phyloP scores from a whole-genome alignment of 2,888 invertebrate genomes.

The Trachelus tabidus region DNA sequence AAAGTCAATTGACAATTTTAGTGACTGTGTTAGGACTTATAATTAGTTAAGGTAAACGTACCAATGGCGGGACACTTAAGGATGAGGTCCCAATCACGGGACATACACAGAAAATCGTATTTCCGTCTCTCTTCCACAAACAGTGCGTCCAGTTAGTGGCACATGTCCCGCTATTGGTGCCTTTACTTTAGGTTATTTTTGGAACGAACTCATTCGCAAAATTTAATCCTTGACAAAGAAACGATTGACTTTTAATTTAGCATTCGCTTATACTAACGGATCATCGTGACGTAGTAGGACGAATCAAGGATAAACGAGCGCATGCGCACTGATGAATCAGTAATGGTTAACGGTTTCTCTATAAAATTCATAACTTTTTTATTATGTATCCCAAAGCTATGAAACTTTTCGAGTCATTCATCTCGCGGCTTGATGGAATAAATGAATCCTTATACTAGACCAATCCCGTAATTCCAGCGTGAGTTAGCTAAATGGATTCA shows the following conservation, averaged over 20 bases:
- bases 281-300: neutral
- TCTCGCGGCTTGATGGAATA: neutral
- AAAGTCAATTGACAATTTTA: neutral
- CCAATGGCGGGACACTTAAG: no score
- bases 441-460: neutral
- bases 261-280: neutral
- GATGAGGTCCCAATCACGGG: no score
- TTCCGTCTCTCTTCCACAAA: no score
- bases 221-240: neutral
- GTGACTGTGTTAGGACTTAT: neutral
- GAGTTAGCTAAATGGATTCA: neutral
- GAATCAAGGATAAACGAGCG: neutral
- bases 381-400: neutral
- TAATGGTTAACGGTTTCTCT: neutral
- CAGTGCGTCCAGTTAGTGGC: no score
- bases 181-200: neutral
- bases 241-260: neutral
- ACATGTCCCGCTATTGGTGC: no score
- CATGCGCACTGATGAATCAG: neutral
- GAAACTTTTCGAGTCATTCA: neutral
- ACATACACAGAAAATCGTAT: no score
- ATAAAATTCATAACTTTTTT: neutral
- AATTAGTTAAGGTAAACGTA: neutral
- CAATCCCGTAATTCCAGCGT: neutral
- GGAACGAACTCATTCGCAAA: neutral